Evolutionary conservation across 2,797 vertebrate genomes (phyloP), one percentile per base, ranked within the genome.

Genomic region (Lophotriccus pileatus): DNA sequence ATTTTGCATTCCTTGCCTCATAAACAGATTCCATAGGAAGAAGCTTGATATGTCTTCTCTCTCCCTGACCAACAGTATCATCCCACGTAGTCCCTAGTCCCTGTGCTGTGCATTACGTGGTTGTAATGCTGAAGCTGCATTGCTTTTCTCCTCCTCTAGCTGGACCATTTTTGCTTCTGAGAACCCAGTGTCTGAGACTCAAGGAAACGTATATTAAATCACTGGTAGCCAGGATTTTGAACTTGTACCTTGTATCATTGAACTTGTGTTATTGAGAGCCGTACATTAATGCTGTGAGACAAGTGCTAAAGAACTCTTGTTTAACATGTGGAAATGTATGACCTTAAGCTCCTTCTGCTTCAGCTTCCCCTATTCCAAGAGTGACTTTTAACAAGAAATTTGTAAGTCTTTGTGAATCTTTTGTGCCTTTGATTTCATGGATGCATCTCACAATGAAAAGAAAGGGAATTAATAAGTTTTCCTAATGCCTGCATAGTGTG

Each of bases 41-140:
- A 66, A 49, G 30, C 32, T 20, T 60, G 49, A 25, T 14, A 27
- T 2, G 12, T 36, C 7, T 81, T 10, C 21, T 56, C 5, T 44
- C 34, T 34, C 30, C 34, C 22, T 64, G 28, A 49, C 11, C 69
- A 76, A 49, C 5, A 14, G 18, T 21, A 28, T 21, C 17, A 30
- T 32, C 15, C 18, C 25, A 34, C 0, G 0, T 27, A 3, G 1
- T 20, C 14, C 24, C 12, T 43, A 30, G 15, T 14, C 24, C 36
- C 36, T 14, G 12, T 12, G 28, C 44, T 39, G 22, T 21, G 39
- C 12, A 20, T 32, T 24, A 34, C 1, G 0, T 25, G 11, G 19
- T 6, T 62, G 46, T 24, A 39, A 22, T 7, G 30, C 12, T 91
- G 34, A 34, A 82, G 39, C 27, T 60, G 6, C 13, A 13, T 23